phyloP scores from a whole-genome alignment of 2,797 vertebrate species.

The Coregonus sp. region DNA sequence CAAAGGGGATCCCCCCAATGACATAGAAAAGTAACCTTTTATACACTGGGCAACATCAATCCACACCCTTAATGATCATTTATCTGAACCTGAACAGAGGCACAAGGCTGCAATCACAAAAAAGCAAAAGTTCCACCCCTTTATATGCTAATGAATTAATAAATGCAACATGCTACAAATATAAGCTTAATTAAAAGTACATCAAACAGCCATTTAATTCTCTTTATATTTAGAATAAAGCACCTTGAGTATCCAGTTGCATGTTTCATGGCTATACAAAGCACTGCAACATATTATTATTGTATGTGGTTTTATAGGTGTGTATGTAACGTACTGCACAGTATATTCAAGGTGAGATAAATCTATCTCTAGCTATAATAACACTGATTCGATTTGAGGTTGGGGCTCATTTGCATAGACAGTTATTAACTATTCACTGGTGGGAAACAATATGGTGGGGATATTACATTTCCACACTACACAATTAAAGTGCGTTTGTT shows the following conservation, averaged over 20 bases:
- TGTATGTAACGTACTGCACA: background rate
- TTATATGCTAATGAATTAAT: too few species aligned
- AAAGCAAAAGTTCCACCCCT: too few species aligned
- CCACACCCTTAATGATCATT: too few species aligned
- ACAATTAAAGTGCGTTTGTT: conserved; percentile 64
- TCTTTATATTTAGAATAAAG: background rate
- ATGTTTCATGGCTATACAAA: background rate
- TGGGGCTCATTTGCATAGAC: conserved; percentile 60
- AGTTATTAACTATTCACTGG: conserved; percentile 70
- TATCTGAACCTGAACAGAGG: too few species aligned
- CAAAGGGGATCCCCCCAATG: too few species aligned
- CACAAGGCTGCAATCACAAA: too few species aligned
- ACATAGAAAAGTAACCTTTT: too few species aligned
- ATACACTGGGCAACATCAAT: too few species aligned
- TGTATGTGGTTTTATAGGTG: background rate
- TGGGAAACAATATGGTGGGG: conserved; percentile 63
- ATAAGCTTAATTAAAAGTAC: background rate
- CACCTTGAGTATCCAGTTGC: background rate
- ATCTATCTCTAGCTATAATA: background rate
- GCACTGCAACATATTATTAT: background rate
- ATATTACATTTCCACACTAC: conserved; percentile 73
- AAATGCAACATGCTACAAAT: background rate
- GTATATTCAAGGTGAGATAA: background rate
- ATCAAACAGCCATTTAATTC: background rate
- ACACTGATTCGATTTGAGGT: conserved; percentile 40